Evolutionary conservation across 2,113 vertebrate genomes (phyloP), one percentile per base, ranked within the genome.

Genomic region (Muntiacus muntjak): DNA sequence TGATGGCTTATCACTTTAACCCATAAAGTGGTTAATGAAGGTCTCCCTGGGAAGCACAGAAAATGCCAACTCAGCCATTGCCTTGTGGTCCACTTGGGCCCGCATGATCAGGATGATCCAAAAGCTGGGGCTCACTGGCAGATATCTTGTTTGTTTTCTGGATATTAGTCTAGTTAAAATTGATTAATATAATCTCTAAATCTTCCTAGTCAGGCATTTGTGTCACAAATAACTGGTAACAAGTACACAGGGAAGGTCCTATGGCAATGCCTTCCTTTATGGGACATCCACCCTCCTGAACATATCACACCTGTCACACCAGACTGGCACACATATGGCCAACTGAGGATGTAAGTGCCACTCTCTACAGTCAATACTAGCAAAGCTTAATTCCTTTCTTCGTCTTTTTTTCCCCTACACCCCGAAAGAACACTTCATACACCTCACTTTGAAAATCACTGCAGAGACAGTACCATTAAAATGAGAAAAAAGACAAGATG

Each of bases 211-310:
- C 7, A 55, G 33, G 50, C 13, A 17, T 52, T 33, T 57, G 50
- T 30, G n/a, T 76, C 87, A 47, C 33, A 25, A 81, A 43, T 40
- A 43, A 43, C 47, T 64, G 28, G n/a, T 52, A 86, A 62, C 47
- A 64, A 33, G 25, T 0, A 0, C 54, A 81, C 15, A 19, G 74
- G 25, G 33, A 71, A 71, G 15, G 15, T 13, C 21, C 33, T 36
- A 30, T 2, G 1, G 47, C 50, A 45, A 2, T 9, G 15, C 6
- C 19, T 12, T 1, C 40, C 17, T 3, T 11, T 2, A 1, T 0
- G 7, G 82, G n/a, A 50, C 9, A 5, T 8, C 85, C 60, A 1
- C 9, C 54, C 43, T 36, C 11, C 23, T 50, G 67, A 85, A 47
- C 26, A 36, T 1, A 6, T 45, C 82, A 36, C 17, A 43, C 79